A percentile compares a stretch with the other conserved stretches of the same genome.
Evolutionary conservation across 2,888 invertebrate genomes (phyloP).

Genomic region (Drosophila aldrichi): DNA sequence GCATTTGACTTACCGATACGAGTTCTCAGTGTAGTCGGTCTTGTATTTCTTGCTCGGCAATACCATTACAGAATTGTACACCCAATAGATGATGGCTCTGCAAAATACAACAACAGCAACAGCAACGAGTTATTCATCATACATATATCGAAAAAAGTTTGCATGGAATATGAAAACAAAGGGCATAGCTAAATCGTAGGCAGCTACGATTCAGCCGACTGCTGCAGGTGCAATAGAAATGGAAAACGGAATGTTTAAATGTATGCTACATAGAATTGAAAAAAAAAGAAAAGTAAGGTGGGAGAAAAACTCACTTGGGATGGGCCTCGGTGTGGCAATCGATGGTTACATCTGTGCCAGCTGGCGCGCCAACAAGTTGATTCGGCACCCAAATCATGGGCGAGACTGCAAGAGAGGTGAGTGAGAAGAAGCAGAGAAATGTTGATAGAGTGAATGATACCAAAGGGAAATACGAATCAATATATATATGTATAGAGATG

Average conservation of each 20-base stretch:
- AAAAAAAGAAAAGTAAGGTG: too few species aligned
- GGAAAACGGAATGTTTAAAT: constrained; percentile 25
- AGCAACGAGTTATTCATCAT: constrained; percentile 19
- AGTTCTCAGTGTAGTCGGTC: constrained; percentile 93
- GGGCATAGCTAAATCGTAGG: constrained; percentile 19
- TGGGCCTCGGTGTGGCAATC: constrained; percentile 97
- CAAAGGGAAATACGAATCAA: constrained; percentile 35
- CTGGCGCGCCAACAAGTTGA: constrained; percentile 95
- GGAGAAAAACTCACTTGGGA: constrained; percentile 86
- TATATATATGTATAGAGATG: neutral
- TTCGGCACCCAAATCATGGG: constrained; percentile 98
- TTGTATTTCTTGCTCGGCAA: constrained; percentile 95
- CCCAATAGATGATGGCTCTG: constrained; percentile 96
- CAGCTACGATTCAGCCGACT: constrained; percentile 4
- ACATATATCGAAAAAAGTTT: constrained; percentile 13
- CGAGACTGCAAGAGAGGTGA: constrained; percentile 88
- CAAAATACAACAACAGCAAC: constrained; percentile 28
- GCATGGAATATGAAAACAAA: constrained; percentile 19
- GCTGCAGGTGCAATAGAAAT: constrained; percentile 17
- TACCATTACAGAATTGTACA: constrained; percentile 95
- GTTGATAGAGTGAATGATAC: constrained; percentile 66
- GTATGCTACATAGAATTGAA: constrained; percentile 18
- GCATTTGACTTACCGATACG: constrained; percentile 88
- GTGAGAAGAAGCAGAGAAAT: constrained; percentile 20
- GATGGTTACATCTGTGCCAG: constrained; percentile 95